Percentiles rank a stretch among this genome's conserved stretches.
Evolutionary conservation across 2,888 invertebrate genomes (phyloP).

Genomic region (Pedicia rivosa): DNA sequence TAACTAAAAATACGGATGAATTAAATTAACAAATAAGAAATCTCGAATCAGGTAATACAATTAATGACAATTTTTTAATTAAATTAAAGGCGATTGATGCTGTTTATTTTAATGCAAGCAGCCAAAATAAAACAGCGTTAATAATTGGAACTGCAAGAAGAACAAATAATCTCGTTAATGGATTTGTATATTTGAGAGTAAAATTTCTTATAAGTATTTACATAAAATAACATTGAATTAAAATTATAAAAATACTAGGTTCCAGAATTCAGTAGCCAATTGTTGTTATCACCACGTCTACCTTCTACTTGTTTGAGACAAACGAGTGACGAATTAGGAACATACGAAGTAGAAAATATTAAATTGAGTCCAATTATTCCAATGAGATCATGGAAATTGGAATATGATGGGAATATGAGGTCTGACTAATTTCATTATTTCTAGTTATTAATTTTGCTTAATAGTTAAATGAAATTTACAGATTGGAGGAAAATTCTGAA

Average conservation of each 20-base stretch:
- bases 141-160: constrained; percentile 43
- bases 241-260: background rate
- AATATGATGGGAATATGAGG: constrained; percentile 48
- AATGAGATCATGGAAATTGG: constrained; percentile 51
- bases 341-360: constrained; percentile 45
- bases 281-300: constrained; percentile 39
- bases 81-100: constrained; percentile 46
- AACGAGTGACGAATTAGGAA: constrained; percentile 29
- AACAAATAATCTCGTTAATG: constrained; percentile 39
- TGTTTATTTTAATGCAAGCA: constrained; percentile 45
- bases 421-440: constrained; percentile 20
- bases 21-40: too few species aligned
- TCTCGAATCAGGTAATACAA: too few species aligned
- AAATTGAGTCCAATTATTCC: constrained; percentile 40
- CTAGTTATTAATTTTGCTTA: background rate
- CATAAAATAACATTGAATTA: too few species aligned
- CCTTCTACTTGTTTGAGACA: constrained; percentile 43
- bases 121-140: constrained; percentile 39
- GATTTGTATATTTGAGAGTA: constrained; percentile 42
- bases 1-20: too few species aligned
- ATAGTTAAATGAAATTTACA: constrained; percentile 17
- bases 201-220: too few species aligned
- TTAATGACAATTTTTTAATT: constrained; percentile 3
- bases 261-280: constrained; percentile 39
- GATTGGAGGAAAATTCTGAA: constrained; percentile 21